These are phyloP conservation scores for Teleogryllus oceanicus DNA, from an alignment of 2,888 invertebrate genomes.

Conservation along the genomic window DNA sequence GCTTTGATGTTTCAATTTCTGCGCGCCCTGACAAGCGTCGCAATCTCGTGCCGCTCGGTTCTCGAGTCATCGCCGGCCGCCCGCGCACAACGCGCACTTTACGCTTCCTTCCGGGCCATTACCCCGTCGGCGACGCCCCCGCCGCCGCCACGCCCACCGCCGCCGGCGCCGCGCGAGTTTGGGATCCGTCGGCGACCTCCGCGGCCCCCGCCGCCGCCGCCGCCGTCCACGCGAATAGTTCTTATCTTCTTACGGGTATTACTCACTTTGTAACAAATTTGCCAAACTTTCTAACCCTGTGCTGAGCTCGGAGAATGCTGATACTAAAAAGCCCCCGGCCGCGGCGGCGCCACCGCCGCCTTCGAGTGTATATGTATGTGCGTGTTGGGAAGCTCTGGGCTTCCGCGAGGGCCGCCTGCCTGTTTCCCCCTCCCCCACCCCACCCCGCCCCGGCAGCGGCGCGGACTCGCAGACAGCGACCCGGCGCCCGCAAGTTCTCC, in stretches of 20 bases:
- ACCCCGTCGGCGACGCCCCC: neutral
- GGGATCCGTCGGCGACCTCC: neutral
- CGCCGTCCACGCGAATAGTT: neutral
- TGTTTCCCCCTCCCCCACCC: neutral
- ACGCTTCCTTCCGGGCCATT: neutral
- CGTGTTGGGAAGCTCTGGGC: neutral
- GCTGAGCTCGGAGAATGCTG: neutral
- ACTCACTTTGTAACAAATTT: conserved; percentile 18
- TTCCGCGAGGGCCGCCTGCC: neutral
- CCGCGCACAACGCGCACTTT: neutral
- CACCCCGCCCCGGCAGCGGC: neutral
- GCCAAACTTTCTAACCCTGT: neutral
- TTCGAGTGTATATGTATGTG: neutral
- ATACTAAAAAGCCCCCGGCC: neutral
- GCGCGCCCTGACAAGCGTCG: neutral
- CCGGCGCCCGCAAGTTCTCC: neutral
- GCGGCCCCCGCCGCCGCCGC: neutral
- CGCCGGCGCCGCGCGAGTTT: neutral
- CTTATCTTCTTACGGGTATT: conserved; percentile 18
- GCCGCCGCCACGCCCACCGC: neutral
- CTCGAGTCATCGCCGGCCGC: too few species aligned
- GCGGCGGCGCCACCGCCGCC: too few species aligned
- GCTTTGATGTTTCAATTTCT: conserved; percentile 3
- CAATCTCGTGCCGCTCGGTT: neutral
- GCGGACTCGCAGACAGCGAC: neutral